Base-by-base conservation (phyloP, 37 sponge, comb jelly and placozoan species). In the Halisarca cf. caerulea region DNA sequence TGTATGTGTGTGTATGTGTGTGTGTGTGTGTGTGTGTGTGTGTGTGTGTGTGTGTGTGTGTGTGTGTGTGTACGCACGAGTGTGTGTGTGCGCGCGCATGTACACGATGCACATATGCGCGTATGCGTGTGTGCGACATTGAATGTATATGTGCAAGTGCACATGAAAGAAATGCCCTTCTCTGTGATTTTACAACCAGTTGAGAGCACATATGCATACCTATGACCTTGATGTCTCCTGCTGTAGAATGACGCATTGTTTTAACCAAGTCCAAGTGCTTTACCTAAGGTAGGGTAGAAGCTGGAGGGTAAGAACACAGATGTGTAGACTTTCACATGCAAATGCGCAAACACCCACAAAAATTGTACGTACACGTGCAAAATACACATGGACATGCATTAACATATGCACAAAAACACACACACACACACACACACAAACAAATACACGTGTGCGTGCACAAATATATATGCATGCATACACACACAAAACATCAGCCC, bases 161-260 rank as follows among this genome's bases (percentile, higher is more conserved):
- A 62, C 25, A 62, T 62, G 9, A 5, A 4, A 20, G 30, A 62
- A 62, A 6, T 20, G n/a, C 30, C 30, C 25, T 15, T 62, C 30
- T 62, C 15, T 20, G 64, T 20, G 30, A 7, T 20, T 8, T 28
- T 20, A 7, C n/a, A 20, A 15, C 6, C 18, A 15, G 64, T 20
- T 62, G 9, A 23, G 11, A 55, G 20, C 71, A 69, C 71, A 69
- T 28, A 69, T 64, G 28, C 79, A 18, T 2, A 85, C 86, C 86
- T 60, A 77, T 39, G 34, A 78, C 78, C 45, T 78, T 78, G 30
- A 85, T 54, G 9, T 85, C 64, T 0, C 86, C 87, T 7, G 77
- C 87, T 37, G 87, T 68, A 28, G 87, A 58, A 69, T 86, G 87
- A 3, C 66, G 28, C 35, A 78, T 78, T 30, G 61, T 44, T 6